These are phyloP conservation scores for Zosterops hypoxanthus DNA, from an alignment of 2,113 vertebrate genomes.

Conservation along the genomic window DNA sequence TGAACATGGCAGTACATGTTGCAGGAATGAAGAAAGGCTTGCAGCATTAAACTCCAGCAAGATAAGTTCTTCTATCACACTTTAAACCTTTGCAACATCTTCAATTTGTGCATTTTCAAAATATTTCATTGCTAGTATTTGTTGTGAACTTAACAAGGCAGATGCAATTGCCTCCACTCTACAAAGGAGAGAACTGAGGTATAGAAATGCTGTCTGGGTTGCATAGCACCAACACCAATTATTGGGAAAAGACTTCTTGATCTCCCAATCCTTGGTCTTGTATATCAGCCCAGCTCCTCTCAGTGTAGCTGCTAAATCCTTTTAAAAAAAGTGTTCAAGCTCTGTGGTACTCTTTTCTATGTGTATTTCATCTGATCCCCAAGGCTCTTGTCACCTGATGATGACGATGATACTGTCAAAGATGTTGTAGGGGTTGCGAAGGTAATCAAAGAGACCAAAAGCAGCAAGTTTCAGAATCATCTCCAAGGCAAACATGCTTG, in stretches of 20 bases:
- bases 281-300: background rate
- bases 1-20: background rate
- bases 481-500: slow-evolving; percentile 98
- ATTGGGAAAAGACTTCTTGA: background rate
- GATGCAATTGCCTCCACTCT: background rate
- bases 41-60: background rate
- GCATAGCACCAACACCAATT: background rate
- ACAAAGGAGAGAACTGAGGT: background rate
- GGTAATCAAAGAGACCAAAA: slow-evolving; percentile 92
- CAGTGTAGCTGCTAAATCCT: background rate
- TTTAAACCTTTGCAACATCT: background rate
- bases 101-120: background rate
- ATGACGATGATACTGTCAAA: slow-evolving; percentile 97
- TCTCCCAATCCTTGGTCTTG: background rate
- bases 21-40: background rate
- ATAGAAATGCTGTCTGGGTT: background rate
- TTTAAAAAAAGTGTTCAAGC: background rate
- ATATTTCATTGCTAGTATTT: background rate
- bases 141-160: background rate
- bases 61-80: background rate
- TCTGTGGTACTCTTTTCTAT: background rate
- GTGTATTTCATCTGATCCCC: background rate
- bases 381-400: slow-evolving; percentile 84
- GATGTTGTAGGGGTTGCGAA: slow-evolving; percentile 95
- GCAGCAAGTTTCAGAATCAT: slow-evolving; percentile 96